A percentile compares a stretch with the other conserved stretches of the same genome.
Conservation (phyloP, 2,113 vertebrate species). For the Chrysochloris asiatica region DNA sequence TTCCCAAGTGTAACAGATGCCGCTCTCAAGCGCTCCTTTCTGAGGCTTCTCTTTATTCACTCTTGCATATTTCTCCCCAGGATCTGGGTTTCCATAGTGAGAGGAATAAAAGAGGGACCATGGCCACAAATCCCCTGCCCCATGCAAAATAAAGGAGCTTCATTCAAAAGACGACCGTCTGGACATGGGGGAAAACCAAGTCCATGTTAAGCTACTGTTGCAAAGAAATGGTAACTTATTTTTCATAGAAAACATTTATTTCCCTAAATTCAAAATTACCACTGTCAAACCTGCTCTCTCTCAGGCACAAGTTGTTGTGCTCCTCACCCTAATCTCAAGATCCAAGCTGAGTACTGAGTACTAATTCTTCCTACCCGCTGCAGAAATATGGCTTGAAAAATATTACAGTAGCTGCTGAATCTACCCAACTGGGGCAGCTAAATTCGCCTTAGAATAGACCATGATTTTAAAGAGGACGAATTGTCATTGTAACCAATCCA, state of each 20-base stretch:
- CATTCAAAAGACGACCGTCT: slow-evolving; percentile 94
- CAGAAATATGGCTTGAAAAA: slow-evolving; percentile 50
- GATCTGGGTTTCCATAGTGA: slow-evolving; percentile 99
- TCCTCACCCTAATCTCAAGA: slow-evolving; percentile 41
- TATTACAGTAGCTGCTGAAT: slow-evolving; percentile 40
- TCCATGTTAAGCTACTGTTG: slow-evolving; percentile 94
- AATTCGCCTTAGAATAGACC: slow-evolving; percentile 68
- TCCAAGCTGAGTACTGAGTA: background rate
- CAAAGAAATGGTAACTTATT: slow-evolving; percentile 89
- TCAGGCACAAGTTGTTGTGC: slow-evolving; percentile 12
- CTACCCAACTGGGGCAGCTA: slow-evolving; percentile 67
- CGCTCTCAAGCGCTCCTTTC: slow-evolving; percentile 95
- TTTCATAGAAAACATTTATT: slow-evolving; percentile 80
- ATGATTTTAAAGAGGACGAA: slow-evolving; percentile 71
- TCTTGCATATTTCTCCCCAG: slow-evolving; percentile 95
- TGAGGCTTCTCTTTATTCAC: slow-evolving; percentile 95
- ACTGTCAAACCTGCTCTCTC: slow-evolving; percentile 58
- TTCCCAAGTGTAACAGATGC: slow-evolving; percentile 99
- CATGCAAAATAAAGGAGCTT: slow-evolving; percentile 95
- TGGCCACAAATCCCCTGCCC: slow-evolving; percentile 95
- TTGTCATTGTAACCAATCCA: slow-evolving; percentile 55
- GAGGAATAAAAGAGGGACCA: slow-evolving; percentile 95
- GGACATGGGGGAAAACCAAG: slow-evolving; percentile 89
- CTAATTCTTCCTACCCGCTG: background rate
- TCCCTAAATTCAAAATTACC: slow-evolving; percentile 79